Evolutionary conservation across 2,888 invertebrate species (phyloP), one percentile per base, ranked within the genome.

Genomic region (Coenonympha glycerion): DNA sequence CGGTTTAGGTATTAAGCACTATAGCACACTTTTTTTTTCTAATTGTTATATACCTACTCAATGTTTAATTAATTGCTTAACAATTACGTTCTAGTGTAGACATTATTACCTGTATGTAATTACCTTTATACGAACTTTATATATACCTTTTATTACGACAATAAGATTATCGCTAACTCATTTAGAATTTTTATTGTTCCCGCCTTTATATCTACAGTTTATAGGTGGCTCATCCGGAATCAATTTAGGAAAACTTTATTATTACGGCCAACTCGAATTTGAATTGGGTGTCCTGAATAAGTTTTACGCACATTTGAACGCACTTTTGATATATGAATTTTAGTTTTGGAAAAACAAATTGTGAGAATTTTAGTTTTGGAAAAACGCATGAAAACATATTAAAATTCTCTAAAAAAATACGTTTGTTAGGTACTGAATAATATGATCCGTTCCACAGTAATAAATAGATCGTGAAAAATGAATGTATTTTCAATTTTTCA

Each of bases 121-220:
- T 26, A 30, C 41, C 30, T 36, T 21, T 42, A 31, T 24, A 15
- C 22, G 24, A 13, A 44, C 21, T 53, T 47, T 53, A 48, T 33
- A 37, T 11, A n/a, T 52, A 49, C 46, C 40, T 52, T 56, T 55
- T 56, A 56, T 56, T 50, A 53, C 56, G 50, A 41, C 56, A 53
- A 48, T 56, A 53, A 53, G 49, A 53, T 56, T 56, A 56, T 56
- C 56, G 53, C 56, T 47, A 56, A 53, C 53, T 56, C 50, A 56
- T 53, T 56, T 56, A 48, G 56, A 48, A 46, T 53, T 53, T 56
- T 56, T 56, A 56, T 56, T 56, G 53, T 56, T 56, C 53, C 51
- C 47, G 50, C 48, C 51, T 56, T 56, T 56, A 56, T 56, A 53
- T 56, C 53, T 53, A 56, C 50, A 48, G 50, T 53, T 56, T 56